Evolutionary conservation across 2,888 invertebrate species (phyloP).

Genomic region (Platycnemis pennipes): DNA sequence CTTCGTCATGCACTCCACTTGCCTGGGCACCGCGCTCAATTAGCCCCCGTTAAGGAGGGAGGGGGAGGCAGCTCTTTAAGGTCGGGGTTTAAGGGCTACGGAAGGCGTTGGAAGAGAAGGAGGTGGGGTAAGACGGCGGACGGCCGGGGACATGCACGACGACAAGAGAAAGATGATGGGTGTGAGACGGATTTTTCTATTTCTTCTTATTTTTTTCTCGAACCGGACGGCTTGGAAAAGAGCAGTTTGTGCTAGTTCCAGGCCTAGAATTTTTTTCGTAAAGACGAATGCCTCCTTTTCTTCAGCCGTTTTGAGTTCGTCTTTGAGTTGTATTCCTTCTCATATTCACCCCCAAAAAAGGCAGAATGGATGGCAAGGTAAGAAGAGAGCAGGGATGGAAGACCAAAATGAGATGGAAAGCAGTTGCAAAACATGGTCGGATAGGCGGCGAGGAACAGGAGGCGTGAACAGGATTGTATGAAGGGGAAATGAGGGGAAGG

Average conservation of each 20-base stretch:
- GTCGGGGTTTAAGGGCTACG: too few species aligned
- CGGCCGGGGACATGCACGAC: background rate
- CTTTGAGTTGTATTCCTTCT: background rate
- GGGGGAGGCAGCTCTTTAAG: background rate
- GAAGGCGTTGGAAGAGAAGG: background rate
- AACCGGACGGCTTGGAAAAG: background rate
- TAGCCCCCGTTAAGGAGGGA: background rate
- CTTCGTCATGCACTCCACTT: background rate
- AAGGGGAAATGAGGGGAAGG: background rate
- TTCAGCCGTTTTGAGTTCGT: background rate
- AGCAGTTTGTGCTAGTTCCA: background rate
- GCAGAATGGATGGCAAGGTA: background rate
- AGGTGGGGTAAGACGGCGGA: background rate
- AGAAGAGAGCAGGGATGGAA: background rate
- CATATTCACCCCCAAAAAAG: background rate
- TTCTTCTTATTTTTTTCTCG: background rate
- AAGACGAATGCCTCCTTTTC: background rate
- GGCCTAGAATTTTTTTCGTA: background rate
- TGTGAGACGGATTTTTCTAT: too few species aligned
- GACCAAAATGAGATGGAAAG: background rate
- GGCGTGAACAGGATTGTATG: background rate
- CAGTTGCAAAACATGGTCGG: background rate
- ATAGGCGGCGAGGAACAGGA: background rate
- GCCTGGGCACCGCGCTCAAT: background rate
- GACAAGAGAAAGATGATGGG: background rate